Evolutionary conservation across 2,113 vertebrate species (phyloP).

Genomic region (Stomatorhinus ivindoensis): DNA sequence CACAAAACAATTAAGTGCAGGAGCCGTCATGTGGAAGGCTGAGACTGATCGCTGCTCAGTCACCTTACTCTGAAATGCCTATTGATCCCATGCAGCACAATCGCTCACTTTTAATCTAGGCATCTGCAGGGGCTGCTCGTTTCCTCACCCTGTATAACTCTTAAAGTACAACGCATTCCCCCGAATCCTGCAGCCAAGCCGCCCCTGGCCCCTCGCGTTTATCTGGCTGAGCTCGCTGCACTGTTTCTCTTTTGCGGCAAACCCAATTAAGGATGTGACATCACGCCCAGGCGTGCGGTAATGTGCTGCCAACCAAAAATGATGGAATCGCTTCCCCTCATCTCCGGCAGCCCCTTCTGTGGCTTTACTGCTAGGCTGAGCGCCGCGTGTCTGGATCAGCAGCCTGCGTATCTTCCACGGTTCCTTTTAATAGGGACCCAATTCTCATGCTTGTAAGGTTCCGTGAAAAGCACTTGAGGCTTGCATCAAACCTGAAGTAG

Average conservation of each 20-base stretch:
- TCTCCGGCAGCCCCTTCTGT: not conserved
- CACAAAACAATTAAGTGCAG: slow-evolving; percentile 20
- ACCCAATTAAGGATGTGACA: slow-evolving; percentile 41
- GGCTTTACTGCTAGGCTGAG: not conserved
- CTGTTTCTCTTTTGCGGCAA: slow-evolving; percentile 35
- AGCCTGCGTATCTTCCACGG: not conserved
- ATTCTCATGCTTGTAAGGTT: not conserved
- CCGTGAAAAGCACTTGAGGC: not conserved
- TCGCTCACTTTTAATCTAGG: slow-evolving; percentile 41
- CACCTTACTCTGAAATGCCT: slow-evolving; percentile 28
- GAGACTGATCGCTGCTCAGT: slow-evolving; percentile 30
- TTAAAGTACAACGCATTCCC: slow-evolving; percentile 30
- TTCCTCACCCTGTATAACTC: slow-evolving; percentile 33
- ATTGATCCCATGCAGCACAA: slow-evolving; percentile 28
- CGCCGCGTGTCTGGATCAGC: not conserved
- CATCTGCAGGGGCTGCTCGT: slow-evolving; percentile 36
- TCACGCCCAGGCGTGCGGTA: slow-evolving; percentile 32
- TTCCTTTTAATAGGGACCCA: not conserved
- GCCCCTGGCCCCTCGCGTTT: slow-evolving; percentile 25
- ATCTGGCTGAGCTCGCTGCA: slow-evolving; percentile 37
- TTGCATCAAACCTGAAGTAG: not conserved
- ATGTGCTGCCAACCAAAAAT: slow-evolving; percentile 26
- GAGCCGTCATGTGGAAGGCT: slow-evolving; percentile 25
- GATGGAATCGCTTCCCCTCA: slow-evolving; percentile 26
- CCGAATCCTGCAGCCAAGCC: slow-evolving; percentile 29